These are phyloP conservation scores for Phainopepla nitens DNA, from an alignment of 2,113 vertebrate species.

Conservation along the genomic window DNA sequence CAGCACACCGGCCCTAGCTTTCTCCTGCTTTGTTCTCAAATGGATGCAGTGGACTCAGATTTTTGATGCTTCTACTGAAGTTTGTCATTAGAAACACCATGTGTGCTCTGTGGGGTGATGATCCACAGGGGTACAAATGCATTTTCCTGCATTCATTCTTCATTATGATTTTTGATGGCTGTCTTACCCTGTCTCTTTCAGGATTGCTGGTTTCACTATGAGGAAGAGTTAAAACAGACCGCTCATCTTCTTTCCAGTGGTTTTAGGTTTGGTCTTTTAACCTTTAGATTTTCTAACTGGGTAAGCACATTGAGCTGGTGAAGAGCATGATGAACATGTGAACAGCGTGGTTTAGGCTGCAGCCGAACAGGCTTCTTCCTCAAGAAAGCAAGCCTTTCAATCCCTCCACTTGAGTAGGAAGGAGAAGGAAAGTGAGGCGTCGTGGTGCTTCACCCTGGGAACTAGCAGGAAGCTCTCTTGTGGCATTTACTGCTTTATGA, in stretches of 20 bases:
- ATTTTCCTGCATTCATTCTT: not conserved
- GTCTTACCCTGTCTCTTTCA: not conserved
- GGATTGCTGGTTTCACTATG: not conserved
- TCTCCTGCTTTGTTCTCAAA: not conserved
- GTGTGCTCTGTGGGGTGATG: not conserved
- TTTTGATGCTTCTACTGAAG: not conserved
- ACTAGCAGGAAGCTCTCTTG: not conserved
- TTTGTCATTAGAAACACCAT: not conserved
- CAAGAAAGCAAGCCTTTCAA: slow-evolving; percentile 10
- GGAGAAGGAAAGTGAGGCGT: not conserved
- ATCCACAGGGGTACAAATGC: not conserved
- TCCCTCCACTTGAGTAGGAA: not conserved
- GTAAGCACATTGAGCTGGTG: not conserved
- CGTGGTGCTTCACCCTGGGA: not conserved
- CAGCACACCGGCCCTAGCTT: not conserved
- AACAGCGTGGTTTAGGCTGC: not conserved
- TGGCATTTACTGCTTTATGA: not conserved
- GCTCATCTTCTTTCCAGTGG: not conserved
- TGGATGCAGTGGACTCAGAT: not conserved
- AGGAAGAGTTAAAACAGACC: not conserved
- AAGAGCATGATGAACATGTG: slow-evolving; percentile 2
- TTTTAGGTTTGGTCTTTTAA: slow-evolving; percentile 1
- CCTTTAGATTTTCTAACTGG: not conserved
- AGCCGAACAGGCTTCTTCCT: not conserved
- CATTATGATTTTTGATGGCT: not conserved